These are phyloP conservation scores for Beaufortia kweichowensis DNA, from an alignment of 2,113 vertebrate genomes.

Conservation along the genomic window DNA sequence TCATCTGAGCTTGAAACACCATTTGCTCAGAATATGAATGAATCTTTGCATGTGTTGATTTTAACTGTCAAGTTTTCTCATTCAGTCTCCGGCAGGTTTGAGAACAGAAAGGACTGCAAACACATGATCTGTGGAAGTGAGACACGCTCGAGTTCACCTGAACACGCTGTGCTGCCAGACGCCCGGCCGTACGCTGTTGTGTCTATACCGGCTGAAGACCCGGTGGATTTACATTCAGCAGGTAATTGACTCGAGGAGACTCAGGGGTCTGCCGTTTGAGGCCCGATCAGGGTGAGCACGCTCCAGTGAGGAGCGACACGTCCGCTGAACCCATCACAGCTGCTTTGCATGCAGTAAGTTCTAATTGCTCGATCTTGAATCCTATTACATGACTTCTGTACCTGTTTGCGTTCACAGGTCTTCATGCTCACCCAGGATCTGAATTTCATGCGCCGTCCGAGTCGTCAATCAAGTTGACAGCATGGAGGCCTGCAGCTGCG, in stretches of 20 bases:
- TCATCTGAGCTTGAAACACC: not conserved
- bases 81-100: not conserved
- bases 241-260: constrained; percentile 54
- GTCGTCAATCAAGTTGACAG: constrained; percentile 72
- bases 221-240: constrained; percentile 42
- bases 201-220: constrained; percentile 12
- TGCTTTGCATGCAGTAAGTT: constrained; percentile 67
- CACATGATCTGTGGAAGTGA: constrained; percentile 39
- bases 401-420: constrained; percentile 62
- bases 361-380: constrained; percentile 72
- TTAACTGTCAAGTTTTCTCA: not conserved
- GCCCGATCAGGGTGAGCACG: constrained; percentile 54
- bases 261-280: constrained; percentile 48
- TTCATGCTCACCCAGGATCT: constrained; percentile 62
- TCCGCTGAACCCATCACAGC: constrained; percentile 45
- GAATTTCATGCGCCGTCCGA: constrained; percentile 68
- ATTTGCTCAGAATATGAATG: not conserved
- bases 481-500: constrained; percentile 59
- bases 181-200: not conserved
- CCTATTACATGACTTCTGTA: constrained; percentile 65
- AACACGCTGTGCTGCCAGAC: not conserved
- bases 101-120: constrained; percentile 23
- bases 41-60: constrained; percentile 20
- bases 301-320: constrained; percentile 47
- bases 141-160: constrained; percentile 57